Evolutionary conservation across 2,113 vertebrate genomes (phyloP).

Genomic region (Anas platyrhynchos): DNA sequence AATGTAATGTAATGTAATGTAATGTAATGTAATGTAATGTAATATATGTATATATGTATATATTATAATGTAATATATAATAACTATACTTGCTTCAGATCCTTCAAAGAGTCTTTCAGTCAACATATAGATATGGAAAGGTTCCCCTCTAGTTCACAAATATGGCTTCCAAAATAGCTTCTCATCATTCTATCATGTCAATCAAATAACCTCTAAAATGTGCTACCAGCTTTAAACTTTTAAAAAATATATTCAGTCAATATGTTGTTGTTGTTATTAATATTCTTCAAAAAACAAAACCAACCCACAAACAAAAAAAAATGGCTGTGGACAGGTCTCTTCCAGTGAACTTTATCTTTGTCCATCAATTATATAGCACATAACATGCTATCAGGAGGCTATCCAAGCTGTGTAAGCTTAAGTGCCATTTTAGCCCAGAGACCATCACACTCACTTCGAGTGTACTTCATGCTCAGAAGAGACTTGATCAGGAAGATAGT

Average conservation of each 20-base stretch:
- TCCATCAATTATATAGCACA: neutral
- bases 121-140: neutral
- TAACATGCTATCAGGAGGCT: neutral
- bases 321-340: neutral
- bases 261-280: neutral
- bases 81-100: neutral
- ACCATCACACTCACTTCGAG: neutral
- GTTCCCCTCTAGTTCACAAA: neutral
- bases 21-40: too few species aligned
- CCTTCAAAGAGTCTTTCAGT: neutral
- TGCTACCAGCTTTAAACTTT: accelerated
- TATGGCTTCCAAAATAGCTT: neutral
- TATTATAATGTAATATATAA: too few species aligned
- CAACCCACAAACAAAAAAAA: neutral
- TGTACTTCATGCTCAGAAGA: neutral
- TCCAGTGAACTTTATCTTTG: neutral
- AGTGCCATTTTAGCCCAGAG: neutral
- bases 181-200: neutral
- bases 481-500: neutral
- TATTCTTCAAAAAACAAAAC: neutral
- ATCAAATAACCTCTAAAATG: neutral
- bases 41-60: too few species aligned
- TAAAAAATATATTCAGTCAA: neutral
- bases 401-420: neutral
- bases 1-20: too few species aligned